A percentile compares a stretch with the other conserved stretches of the same genome.
Conservation (phyloP, 2,797 vertebrate species). For the Chanos chanos region DNA sequence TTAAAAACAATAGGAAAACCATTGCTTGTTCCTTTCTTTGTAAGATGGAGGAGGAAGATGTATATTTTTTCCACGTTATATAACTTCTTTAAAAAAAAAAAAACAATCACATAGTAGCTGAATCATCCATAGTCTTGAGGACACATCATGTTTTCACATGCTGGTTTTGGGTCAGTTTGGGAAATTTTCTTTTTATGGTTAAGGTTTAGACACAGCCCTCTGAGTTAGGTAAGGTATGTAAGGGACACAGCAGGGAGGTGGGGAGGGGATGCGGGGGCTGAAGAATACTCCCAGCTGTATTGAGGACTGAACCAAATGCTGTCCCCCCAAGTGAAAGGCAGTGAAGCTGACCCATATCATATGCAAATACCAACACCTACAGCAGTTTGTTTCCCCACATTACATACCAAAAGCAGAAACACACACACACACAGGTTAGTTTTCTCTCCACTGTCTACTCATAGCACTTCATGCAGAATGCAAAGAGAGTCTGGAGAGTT, state of each 20-base stretch:
- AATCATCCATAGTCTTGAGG: no score
- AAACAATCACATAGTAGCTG: no score
- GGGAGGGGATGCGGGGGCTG: no score
- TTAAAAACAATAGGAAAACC: conserved; percentile 27
- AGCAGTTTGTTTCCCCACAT: conserved; percentile 54
- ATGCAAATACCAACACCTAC: conserved; percentile 54
- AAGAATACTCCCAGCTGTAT: conserved; percentile 12
- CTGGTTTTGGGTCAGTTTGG: no score
- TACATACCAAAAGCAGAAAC: conserved; percentile 59
- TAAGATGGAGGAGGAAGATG: neutral
- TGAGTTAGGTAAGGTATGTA: no score
- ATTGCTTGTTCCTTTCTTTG: no score
- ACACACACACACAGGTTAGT: conserved; percentile 38
- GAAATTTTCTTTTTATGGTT: no score
- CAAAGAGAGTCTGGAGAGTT: conserved; percentile 50
- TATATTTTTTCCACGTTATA: conserved; percentile 8
- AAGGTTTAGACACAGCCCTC: no score
- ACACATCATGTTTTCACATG: no score
- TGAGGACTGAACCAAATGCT: conserved; percentile 56
- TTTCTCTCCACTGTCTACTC: conserved; percentile 34
- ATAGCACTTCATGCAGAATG: conserved; percentile 50
- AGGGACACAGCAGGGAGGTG: no score
- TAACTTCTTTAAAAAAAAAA: no score
- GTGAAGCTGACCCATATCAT: conserved; percentile 58
- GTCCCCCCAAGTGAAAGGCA: conserved; percentile 69